Evolutionary conservation across 2,113 vertebrate species (phyloP).

Genomic region (Entomyzon cyanotis): DNA sequence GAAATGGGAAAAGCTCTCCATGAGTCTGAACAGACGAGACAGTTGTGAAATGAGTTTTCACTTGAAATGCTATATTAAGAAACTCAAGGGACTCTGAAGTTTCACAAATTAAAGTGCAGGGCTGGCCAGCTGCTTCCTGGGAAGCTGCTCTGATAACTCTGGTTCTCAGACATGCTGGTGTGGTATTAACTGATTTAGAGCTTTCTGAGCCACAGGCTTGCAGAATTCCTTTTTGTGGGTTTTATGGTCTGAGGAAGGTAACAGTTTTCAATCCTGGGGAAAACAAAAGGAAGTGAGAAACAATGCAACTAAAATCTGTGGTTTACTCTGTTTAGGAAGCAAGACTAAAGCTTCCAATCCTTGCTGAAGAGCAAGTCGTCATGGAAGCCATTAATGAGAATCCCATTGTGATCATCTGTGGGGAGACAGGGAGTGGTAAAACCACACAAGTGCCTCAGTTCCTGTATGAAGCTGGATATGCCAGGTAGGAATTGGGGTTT

Average conservation of each 20-base stretch:
- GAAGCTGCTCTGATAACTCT: not conserved
- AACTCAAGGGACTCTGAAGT: not conserved
- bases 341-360: conserved; percentile 89
- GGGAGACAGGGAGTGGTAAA: conserved; percentile 96
- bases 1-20: not conserved
- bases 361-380: conserved; percentile 91
- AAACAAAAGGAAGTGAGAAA: not conserved
- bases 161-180: not conserved
- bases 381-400: conserved; percentile 93
- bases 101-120: not conserved
- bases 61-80: not conserved
- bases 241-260: not conserved
- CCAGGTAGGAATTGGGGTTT: conserved; percentile 75
- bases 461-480: conserved; percentile 93
- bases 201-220: fast-evolving
- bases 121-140: not conserved
- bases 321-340: conserved; percentile 74
- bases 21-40: not conserved
- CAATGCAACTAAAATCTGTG: not conserved
- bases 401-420: conserved; percentile 85
- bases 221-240: not conserved
- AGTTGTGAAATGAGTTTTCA: not conserved
- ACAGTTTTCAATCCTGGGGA: not conserved
- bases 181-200: not conserved
- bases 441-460: conserved; percentile 98